phyloP scores from a whole-genome alignment of 2,888 invertebrate species.

The Hyppa rectilinea region DNA sequence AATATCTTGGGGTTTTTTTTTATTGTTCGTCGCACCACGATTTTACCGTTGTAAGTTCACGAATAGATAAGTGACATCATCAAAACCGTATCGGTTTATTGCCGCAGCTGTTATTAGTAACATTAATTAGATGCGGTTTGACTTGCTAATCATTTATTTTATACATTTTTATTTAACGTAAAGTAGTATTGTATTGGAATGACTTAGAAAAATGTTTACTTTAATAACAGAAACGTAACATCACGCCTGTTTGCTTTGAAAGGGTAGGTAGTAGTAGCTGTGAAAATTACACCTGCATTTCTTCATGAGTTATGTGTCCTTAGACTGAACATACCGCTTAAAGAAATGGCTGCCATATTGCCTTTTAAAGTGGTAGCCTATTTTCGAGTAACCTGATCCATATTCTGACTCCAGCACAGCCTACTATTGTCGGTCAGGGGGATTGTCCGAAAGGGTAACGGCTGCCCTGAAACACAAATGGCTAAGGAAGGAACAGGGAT shows the following conservation, averaged over 20 bases:
- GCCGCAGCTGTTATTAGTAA: background rate
- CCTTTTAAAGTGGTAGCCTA: no score
- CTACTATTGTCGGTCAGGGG: no score
- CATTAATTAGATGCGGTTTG: background rate
- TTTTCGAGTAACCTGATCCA: no score
- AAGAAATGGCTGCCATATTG: no score
- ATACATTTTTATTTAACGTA: no score
- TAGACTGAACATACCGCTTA: no score
- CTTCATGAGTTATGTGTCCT: background rate
- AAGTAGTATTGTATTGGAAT: no score
- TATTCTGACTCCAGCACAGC: no score
- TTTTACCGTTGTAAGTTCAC: slow-evolving; percentile 26
- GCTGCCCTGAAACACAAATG: no score
- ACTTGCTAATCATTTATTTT: background rate
- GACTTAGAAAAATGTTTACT: background rate
- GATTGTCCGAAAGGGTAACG: no score
- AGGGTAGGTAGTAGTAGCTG: background rate
- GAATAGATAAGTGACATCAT: slow-evolving; percentile 40
- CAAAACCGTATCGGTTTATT: slow-evolving; percentile 19
- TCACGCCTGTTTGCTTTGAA: rapidly evolving
- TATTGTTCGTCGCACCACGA: slow-evolving; percentile 6
- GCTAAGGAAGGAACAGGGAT: no score
- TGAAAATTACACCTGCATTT: background rate
- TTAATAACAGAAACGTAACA: background rate
- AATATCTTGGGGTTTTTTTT: background rate